Evolutionary conservation across 2,888 invertebrate species (phyloP).

Genomic region (Cyclophora albipunctata): DNA sequence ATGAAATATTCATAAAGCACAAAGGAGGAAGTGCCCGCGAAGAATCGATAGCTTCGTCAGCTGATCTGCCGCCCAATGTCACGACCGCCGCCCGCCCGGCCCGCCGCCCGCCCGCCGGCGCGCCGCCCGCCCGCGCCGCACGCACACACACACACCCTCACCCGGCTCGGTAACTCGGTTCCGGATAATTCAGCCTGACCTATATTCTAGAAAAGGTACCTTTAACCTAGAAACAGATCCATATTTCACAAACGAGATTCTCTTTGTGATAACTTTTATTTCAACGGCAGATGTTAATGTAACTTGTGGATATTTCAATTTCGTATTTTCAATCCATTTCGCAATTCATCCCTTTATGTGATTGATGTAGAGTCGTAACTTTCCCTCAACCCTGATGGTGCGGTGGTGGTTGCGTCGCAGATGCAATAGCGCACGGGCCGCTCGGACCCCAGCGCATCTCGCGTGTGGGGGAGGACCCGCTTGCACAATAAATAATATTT

Average conservation of each 20-base stretch:
- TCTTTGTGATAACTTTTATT: conserved; percentile 2
- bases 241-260: not conserved
- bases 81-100: conserved; percentile 40
- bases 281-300: conserved; percentile 3
- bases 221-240: not conserved
- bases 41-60: conserved; percentile 64
- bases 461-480: conserved; percentile 32
- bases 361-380: not conserved
- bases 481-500: conserved; percentile 31
- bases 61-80: conserved; percentile 72
- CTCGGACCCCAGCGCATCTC: conserved; percentile 28
- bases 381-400: conserved; percentile 13
- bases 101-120: conserved; percentile 26
- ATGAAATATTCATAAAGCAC: conserved; percentile 67
- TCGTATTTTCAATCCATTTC: conserved; percentile 10
- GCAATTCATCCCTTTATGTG: too few species aligned
- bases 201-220: conserved; percentile 9
- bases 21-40: conserved; percentile 52
- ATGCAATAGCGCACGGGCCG: conserved; percentile 18
- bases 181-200: conserved; percentile 12
- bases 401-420: conserved; percentile 6
- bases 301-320: not conserved
- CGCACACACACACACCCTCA: conserved; percentile 20
- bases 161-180: conserved; percentile 8
- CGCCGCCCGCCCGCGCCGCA: conserved; percentile 27